Evolutionary conservation across 2,797 vertebrate genomes (phyloP).

Genomic region (Carcharodon carcharias): DNA sequence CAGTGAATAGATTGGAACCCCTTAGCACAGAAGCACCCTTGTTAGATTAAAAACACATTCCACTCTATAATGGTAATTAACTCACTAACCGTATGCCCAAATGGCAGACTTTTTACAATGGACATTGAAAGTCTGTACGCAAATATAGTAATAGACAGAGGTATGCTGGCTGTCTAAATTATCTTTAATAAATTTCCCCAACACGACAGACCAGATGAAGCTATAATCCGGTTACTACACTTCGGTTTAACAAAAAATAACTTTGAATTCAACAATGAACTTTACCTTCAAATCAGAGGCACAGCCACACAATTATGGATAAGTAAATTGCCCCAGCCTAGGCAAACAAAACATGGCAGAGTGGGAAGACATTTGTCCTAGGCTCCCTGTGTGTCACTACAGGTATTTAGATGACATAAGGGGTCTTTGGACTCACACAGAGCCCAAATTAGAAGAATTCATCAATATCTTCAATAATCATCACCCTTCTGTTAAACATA

Average conservation of each 20-base stretch:
- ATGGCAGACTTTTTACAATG: background rate
- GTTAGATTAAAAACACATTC: too few relatives aligned
- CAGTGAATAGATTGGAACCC: too few relatives aligned
- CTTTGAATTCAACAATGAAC: background rate
- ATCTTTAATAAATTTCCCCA: too few relatives aligned
- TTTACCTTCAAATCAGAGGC: background rate
- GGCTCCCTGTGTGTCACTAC: too few relatives aligned
- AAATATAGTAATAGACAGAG: background rate
- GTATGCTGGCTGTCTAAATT: background rate
- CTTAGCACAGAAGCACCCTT: too few relatives aligned
- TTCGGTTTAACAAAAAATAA: background rate
- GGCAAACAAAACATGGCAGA: too few relatives aligned
- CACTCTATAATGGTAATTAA: background rate
- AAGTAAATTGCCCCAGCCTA: background rate
- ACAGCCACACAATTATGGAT: background rate
- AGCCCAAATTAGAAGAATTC: background rate
- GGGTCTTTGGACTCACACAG: background rate
- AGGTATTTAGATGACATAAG: too few relatives aligned
- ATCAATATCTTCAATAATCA: background rate
- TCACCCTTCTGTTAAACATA: too few relatives aligned
- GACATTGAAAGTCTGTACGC: background rate
- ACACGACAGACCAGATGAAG: background rate
- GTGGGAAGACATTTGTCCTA: too few relatives aligned
- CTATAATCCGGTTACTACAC: background rate
- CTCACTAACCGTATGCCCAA: background rate